Evolutionary conservation across 2,797 vertebrate species (phyloP).

Genomic region (Lophius americanus): DNA sequence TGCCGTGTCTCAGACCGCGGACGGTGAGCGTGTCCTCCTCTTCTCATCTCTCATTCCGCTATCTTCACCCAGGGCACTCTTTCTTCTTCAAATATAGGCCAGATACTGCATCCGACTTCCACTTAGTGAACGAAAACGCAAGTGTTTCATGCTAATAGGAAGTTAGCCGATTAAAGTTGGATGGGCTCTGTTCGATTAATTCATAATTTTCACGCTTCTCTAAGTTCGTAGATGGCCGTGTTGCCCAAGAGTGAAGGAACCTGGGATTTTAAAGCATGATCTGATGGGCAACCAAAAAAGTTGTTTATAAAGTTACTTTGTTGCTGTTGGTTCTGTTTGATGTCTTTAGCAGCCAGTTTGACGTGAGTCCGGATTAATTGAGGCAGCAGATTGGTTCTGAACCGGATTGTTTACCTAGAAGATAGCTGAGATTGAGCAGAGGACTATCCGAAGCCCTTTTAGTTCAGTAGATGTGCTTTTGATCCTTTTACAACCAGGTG

Average conservation of each 20-base stretch:
- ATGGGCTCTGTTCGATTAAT: slow-evolving; percentile 7
- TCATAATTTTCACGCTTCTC: neutral
- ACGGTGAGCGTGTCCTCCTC: slow-evolving; percentile 65
- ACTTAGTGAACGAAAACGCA: neutral
- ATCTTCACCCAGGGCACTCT: slow-evolving; percentile 55
- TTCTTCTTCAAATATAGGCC: neutral
- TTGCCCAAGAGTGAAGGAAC: slow-evolving; percentile 22
- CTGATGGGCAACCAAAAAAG: slow-evolving; percentile 24
- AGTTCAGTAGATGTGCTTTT: neutral
- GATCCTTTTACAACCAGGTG: neutral
- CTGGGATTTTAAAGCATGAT: neutral
- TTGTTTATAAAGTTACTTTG: slow-evolving; percentile 30
- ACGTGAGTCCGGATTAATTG: slow-evolving; percentile 11
- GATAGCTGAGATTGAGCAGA: neutral
- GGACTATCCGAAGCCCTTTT: neutral
- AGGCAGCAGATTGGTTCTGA: slow-evolving; percentile 6
- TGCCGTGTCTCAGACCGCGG: slow-evolving; percentile 68
- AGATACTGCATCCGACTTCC: neutral
- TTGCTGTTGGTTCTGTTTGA: slow-evolving; percentile 5
- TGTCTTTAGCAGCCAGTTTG: slow-evolving; percentile 35
- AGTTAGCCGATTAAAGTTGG: slow-evolving; percentile 6
- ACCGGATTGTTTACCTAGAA: slow-evolving; percentile 12
- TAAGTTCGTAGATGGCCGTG: slow-evolving; percentile 11
- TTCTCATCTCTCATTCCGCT: slow-evolving; percentile 54
- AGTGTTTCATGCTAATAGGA: neutral